phyloP scores from a whole-genome alignment of 2,797 vertebrate genomes.

The Gouania willdenowi region DNA sequence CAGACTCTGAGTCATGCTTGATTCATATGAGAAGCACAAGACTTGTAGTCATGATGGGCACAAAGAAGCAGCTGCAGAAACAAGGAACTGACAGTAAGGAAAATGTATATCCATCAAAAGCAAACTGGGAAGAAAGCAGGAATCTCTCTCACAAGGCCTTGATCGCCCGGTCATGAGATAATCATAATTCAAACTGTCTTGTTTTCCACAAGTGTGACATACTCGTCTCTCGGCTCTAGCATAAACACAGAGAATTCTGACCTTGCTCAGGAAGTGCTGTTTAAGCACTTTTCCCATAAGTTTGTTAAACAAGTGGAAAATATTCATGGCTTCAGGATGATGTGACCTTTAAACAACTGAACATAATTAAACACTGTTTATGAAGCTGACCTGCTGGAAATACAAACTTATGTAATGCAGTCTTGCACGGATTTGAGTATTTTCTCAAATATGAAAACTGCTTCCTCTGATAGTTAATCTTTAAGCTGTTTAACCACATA shows the following conservation, averaged over 20 bases:
- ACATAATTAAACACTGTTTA: no score
- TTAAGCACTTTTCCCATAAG: slow-evolving; percentile 46
- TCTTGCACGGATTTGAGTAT: no score
- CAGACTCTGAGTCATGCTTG: slow-evolving; percentile 13
- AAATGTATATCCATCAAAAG: slow-evolving; percentile 37
- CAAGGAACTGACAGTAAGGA: slow-evolving; percentile 38
- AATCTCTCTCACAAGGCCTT: slow-evolving; percentile 23
- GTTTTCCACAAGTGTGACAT: slow-evolving; percentile 41
- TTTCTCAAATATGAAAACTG: no score
- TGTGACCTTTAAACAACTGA: slow-evolving; percentile 48
- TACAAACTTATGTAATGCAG: no score
- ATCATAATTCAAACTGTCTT: slow-evolving; percentile 33
- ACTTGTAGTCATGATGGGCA: slow-evolving; percentile 1
- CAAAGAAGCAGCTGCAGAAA: slow-evolving; percentile 28
- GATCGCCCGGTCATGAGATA: slow-evolving; percentile 32
- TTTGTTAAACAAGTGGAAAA: slow-evolving; percentile 46
- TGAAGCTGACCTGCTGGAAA: no score
- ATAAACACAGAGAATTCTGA: slow-evolving; percentile 34
- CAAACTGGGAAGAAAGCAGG: slow-evolving; percentile 20
- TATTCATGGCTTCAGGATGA: slow-evolving; percentile 52
- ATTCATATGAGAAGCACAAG: slow-evolving; percentile 22
- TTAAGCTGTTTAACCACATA: no score
- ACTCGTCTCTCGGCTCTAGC: slow-evolving; percentile 13
- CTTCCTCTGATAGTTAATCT: no score
- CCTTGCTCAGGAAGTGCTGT: slow-evolving; percentile 25